Evolutionary conservation across 2,888 invertebrate genomes (phyloP).

Genomic region (Drosophila recens): DNA sequence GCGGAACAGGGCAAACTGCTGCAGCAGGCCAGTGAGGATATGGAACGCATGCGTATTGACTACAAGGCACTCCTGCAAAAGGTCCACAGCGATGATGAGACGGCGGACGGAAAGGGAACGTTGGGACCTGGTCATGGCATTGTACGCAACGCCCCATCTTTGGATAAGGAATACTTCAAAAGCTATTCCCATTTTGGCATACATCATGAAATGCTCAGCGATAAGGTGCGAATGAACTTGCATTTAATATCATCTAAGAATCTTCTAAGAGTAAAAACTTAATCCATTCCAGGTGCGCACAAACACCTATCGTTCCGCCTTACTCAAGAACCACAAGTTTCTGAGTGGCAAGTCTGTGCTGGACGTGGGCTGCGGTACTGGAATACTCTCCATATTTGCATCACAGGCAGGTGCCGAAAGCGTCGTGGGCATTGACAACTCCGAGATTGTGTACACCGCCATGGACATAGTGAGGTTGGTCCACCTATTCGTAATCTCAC

Average conservation of each 20-base stretch:
- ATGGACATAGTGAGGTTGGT: constrained; percentile 95
- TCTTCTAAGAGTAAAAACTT: no score
- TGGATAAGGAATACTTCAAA: constrained; percentile 91
- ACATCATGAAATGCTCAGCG: constrained; percentile 97
- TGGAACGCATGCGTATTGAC: constrained; percentile 79
- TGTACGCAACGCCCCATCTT: constrained; percentile 45
- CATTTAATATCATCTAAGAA: neutral
- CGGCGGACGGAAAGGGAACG: neutral
- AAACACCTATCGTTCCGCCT: constrained; percentile 93
- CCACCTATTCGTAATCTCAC: neutral
- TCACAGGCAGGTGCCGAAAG: constrained; percentile 96
- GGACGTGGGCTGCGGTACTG: constrained; percentile 99
- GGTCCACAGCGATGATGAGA: constrained; percentile 43
- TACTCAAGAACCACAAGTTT: constrained; percentile 89
- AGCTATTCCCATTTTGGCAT: constrained; percentile 96
- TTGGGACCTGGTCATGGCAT: constrained; percentile 75
- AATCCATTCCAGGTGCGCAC: constrained; percentile 88
- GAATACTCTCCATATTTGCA: constrained; percentile 99
- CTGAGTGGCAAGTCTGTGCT: constrained; percentile 92
- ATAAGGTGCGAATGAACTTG: constrained; percentile 85
- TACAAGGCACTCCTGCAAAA: constrained; percentile 76
- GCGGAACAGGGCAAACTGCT: constrained; percentile 87
- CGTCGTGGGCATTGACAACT: constrained; percentile 97
- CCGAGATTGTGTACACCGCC: constrained; percentile 97
- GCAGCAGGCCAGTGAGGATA: constrained; percentile 86